A percentile compares a stretch with the other conserved stretches of the same genome.
Conservation (phyloP, 2,113 vertebrate genomes). For the Pseudolaguvia tuberculata region DNA sequence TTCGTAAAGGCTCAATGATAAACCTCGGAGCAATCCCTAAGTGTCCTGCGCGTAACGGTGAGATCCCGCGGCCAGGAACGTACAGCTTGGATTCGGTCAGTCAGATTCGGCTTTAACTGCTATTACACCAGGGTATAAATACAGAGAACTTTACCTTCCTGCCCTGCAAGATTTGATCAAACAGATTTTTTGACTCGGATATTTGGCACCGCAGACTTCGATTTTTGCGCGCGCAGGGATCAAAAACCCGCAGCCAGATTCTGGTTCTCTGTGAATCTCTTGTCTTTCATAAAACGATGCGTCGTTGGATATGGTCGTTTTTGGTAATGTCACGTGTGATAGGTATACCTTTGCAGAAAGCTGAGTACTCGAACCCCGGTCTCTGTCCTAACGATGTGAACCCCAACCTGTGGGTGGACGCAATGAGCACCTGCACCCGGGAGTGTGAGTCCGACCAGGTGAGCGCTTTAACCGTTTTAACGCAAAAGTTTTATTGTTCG, state of each 20-base stretch:
- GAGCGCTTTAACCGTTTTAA: conserved; percentile 44
- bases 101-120: conserved; percentile 27
- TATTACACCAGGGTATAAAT: conserved; percentile 67
- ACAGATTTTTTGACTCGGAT: conserved; percentile 1
- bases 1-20: conserved; percentile 77
- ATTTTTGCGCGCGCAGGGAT: background rate
- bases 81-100: conserved; percentile 44
- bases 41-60: conserved; percentile 76
- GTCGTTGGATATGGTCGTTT: conserved; percentile 76
- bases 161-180: background rate
- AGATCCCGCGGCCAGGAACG: conserved; percentile 70
- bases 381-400: conserved; percentile 98
- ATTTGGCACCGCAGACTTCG: conserved; percentile 4
- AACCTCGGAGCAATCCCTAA: conserved; percentile 76
- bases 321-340: conserved; percentile 62
- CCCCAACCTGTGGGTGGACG: conserved; percentile 98
- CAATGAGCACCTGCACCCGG: conserved; percentile 93
- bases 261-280: background rate
- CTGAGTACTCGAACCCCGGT: conserved; percentile 83
- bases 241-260: too few species aligned
- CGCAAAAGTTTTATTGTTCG: too few species aligned
- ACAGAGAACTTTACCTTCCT: conserved; percentile 60
- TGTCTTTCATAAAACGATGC: conserved; percentile 57
- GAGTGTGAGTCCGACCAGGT: conserved; percentile 92
- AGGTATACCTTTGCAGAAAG: conserved; percentile 68